These are phyloP conservation scores for Apodemus agrarius DNA, from an alignment of 2,797 vertebrate species.

Conservation along the genomic window DNA sequence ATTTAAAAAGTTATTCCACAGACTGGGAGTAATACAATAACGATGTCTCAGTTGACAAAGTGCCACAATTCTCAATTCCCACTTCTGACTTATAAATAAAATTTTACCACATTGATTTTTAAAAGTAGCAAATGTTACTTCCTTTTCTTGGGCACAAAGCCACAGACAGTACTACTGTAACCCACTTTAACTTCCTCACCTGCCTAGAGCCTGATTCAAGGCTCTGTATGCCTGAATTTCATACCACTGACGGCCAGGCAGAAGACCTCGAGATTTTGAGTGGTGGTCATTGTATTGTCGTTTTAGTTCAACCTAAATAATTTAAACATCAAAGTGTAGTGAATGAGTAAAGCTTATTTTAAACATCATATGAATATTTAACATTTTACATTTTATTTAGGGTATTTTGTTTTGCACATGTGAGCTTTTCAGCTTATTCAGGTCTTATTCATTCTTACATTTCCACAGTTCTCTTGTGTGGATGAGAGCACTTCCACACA, in stretches of 20 bases:
- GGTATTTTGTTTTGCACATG: slow-evolving; percentile 35
- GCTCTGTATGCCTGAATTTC: slow-evolving; percentile 99
- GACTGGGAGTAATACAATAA: background rate
- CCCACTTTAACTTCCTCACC: slow-evolving; percentile 87
- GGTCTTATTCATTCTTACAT: slow-evolving; percentile 21
- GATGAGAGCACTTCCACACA: background rate
- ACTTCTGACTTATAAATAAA: slow-evolving; percentile 54
- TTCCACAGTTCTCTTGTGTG: slow-evolving; percentile 17
- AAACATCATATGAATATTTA: slow-evolving; percentile 38
- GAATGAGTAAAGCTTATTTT: slow-evolving; percentile 34
- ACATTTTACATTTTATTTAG: slow-evolving; percentile 38
- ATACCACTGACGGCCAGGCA: slow-evolving; percentile 96
- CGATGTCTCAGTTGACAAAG: background rate
- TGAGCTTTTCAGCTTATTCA: slow-evolving; percentile 47
- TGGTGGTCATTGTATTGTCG: slow-evolving; percentile 98
- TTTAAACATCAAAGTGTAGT: slow-evolving; percentile 48
- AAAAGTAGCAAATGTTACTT: background rate
- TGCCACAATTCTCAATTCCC: background rate
- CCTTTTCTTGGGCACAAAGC: background rate
- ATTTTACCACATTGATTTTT: slow-evolving; percentile 53
- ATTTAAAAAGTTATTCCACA: background rate
- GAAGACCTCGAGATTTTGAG: slow-evolving; percentile 93
- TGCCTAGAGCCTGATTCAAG: slow-evolving; percentile 98
- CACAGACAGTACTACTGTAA: background rate
- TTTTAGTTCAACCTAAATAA: slow-evolving; percentile 95